phyloP scores from a whole-genome alignment of 2,888 invertebrate species.

The Biston betularia region DNA sequence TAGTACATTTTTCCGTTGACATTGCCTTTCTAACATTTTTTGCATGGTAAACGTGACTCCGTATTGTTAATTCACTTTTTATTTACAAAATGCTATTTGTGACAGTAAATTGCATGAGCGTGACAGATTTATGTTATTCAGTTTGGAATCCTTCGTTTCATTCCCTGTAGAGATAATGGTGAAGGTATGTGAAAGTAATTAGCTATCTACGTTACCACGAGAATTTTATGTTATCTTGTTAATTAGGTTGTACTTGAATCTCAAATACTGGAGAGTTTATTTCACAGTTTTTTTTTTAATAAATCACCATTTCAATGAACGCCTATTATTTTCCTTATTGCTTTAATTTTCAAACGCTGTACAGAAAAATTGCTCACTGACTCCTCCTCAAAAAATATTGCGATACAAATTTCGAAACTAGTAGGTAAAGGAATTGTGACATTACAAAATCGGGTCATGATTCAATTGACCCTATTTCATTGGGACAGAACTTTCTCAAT shows the following conservation, averaged over 20 bases:
- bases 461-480: conserved; percentile 23
- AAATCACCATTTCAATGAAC: neutral
- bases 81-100: neutral
- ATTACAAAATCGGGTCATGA: conserved; percentile 8
- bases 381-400: neutral
- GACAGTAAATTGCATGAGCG: neutral
- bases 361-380: no score
- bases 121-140: neutral
- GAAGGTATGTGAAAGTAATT: neutral
- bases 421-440: neutral
- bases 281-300: no score
- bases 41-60: neutral
- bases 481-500: conserved; percentile 11
- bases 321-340: neutral
- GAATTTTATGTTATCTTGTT: no score
- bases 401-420: neutral
- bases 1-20: neutral
- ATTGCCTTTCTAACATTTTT: neutral
- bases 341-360: no score
- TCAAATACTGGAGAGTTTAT: no score
- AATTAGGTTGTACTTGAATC: no score
- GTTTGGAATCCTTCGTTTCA: neutral
- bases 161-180: neutral
- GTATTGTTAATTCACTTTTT: neutral
- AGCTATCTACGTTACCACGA: no score